Base-by-base conservation (phyloP, 2,888 invertebrate genomes). In the Subacronicta megacephala region DNA sequence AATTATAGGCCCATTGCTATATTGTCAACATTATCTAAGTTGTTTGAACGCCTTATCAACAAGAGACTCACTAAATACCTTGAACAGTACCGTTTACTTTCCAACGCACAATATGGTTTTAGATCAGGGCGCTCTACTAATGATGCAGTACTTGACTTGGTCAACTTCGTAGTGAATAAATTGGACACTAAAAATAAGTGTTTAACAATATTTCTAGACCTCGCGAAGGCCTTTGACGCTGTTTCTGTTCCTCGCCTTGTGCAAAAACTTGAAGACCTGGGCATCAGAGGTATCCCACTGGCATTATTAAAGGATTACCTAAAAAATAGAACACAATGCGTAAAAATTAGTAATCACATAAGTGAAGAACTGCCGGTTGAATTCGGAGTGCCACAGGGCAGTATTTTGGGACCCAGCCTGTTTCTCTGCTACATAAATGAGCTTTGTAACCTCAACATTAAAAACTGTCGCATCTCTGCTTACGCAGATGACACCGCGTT, bases 171-270 rank as follows among this genome's bases (percentile, higher is more conserved):
- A 23, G 23, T 23, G 23, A 23, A 20, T 20, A 29, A 44, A 52
- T 16, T 45, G 7, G 52, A 52, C 31, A 33, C 20, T 10, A 38
- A 45, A 38, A 31, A 44, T 2, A 52, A 49, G 40, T 42, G 42
- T 16, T 17, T 43, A 5, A 36, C 51, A 4, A 51, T 51, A 26
- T 51, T 51, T 26, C 42, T 51, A 3, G 51, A 51, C 26, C 36
- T 51, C 2, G 51, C 51, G 3, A 51, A 51, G 12, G 51, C 51
- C 1, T 51, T 51, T 17, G 42, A 36, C 36, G 35, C 50, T 10
- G 23, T 42, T 23, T 23, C 23, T 23, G 23, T 23, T 23, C 23
- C 23, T 23, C 23, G 23, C 23, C 23, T 23, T 23, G 23, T 23
- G 23, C 23, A 23, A 13, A 50, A 33, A 17, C 35, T 50, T 1